Conservation (phyloP, 2,888 invertebrate genomes). For the Ypsolopha sequella region DNA sequence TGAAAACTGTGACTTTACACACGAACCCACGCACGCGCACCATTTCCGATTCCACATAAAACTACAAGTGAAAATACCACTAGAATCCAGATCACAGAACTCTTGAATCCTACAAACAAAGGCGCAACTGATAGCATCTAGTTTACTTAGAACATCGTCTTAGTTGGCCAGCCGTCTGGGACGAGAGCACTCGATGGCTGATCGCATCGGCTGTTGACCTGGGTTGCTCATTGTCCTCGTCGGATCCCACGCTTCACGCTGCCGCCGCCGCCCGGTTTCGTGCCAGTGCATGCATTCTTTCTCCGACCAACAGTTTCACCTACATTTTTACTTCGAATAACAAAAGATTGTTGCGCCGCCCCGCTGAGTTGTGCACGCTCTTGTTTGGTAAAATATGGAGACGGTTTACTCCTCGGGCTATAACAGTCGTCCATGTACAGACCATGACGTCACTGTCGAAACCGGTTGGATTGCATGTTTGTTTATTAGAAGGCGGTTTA, state of each 20-base stretch:
- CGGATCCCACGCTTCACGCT: slow-evolving; percentile 31
- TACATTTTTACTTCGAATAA: slow-evolving; percentile 7
- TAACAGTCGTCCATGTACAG: too few species aligned
- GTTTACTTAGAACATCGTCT: not conserved
- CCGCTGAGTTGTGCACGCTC: too few species aligned
- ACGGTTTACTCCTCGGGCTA: slow-evolving; percentile 8
- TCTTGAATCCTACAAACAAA: too few species aligned
- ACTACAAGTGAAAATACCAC: too few species aligned
- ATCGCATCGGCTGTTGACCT: slow-evolving; percentile 50
- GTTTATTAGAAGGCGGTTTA: slow-evolving; percentile 11
- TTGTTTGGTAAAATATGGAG: not conserved
- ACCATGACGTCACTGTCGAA: slow-evolving; percentile 49
- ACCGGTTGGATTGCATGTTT: slow-evolving; percentile 36
- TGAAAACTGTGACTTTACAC: too few species aligned
- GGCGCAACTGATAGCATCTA: not conserved
- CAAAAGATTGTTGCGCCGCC: not conserved
- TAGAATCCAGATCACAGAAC: too few species aligned
- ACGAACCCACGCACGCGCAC: too few species aligned
- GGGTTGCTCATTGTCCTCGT: slow-evolving; percentile 32
- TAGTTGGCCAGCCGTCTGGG: slow-evolving; percentile 15
- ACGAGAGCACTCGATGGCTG: slow-evolving; percentile 11
- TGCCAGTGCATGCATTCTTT: not conserved
- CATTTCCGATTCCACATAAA: too few species aligned
- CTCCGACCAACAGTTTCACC: not conserved
- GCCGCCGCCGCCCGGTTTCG: slow-evolving; percentile 8